Conservation (phyloP, 35 echinoderm and acorn worm species). For the Holothuria glaberrima region DNA sequence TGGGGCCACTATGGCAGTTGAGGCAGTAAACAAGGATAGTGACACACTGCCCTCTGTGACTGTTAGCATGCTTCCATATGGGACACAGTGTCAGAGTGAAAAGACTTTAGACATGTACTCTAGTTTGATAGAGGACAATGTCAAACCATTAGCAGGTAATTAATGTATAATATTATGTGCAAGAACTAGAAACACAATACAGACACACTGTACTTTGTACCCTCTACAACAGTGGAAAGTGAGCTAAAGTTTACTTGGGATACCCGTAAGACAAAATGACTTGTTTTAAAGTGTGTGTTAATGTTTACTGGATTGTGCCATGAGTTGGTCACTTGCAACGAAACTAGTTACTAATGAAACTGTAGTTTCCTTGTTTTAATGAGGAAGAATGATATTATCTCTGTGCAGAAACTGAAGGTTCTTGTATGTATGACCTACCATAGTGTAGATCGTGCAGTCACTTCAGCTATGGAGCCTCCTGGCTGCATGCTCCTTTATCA, state of each 20-base stretch:
- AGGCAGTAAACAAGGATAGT: slow-evolving; percentile 13
- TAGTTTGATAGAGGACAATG: slow-evolving; percentile 7
- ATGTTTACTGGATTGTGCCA: too few relatives aligned
- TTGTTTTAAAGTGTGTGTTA: too few relatives aligned
- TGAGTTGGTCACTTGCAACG: too few relatives aligned
- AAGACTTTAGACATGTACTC: slow-evolving; percentile 14
- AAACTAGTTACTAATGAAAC: too few relatives aligned
- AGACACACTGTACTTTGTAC: slow-evolving; percentile 19
- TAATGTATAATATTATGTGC: too few relatives aligned
- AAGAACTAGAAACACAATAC: background rate
- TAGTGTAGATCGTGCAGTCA: too few relatives aligned
- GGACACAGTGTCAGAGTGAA: slow-evolving; percentile 48
- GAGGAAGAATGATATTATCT: too few relatives aligned
- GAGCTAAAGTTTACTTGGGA: slow-evolving; percentile 21
- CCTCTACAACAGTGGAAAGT: background rate
- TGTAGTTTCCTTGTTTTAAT: too few relatives aligned
- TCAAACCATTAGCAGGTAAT: slow-evolving; percentile 42
- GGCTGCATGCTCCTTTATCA: too few relatives aligned
- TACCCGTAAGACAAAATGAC: background rate
- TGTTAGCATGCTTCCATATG: background rate
- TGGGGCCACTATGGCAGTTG: slow-evolving; percentile 53
- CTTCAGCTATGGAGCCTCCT: too few relatives aligned
- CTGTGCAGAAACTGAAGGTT: too few relatives aligned
- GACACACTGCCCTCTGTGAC: background rate
- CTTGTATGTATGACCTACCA: too few relatives aligned